phyloP scores from a whole-genome alignment of 2,797 vertebrate genomes.

The Neosalanx taihuensis region DNA sequence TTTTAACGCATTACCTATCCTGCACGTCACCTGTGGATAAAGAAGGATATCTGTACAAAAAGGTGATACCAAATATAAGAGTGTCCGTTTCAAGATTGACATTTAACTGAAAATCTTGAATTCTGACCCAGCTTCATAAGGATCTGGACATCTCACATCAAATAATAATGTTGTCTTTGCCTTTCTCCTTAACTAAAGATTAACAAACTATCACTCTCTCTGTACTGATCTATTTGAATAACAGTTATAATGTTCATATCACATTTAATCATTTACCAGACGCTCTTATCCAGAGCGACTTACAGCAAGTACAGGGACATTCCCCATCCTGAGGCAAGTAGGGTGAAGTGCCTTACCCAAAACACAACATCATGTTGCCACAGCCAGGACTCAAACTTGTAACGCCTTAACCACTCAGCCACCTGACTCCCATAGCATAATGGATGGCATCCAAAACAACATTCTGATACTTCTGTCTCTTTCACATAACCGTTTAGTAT shows the following conservation, averaged over 20 bases:
- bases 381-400: too few species aligned
- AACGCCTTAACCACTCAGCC: too few species aligned
- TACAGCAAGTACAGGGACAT: too few species aligned
- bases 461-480: neutral
- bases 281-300: too few species aligned
- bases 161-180: neutral
- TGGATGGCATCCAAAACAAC: neutral
- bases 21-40: conserved; percentile 86
- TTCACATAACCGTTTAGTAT: neutral
- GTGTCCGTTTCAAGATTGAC: neutral
- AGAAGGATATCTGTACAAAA: conserved; percentile 86
- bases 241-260: conserved; percentile 12
- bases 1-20: conserved; percentile 84
- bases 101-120: neutral
- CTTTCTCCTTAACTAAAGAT: neutral
- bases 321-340: too few species aligned
- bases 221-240: conserved; percentile 13
- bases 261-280: too few species aligned
- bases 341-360: too few species aligned
- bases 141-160: neutral
- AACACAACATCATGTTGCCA: too few species aligned
- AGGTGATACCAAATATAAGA: conserved; percentile 46
- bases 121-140: neutral
- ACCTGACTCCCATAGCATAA: neutral
- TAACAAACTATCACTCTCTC: neutral